Base-by-base conservation (phyloP, 2,888 invertebrate genomes). In the Amblyjoppa proteus region DNA sequence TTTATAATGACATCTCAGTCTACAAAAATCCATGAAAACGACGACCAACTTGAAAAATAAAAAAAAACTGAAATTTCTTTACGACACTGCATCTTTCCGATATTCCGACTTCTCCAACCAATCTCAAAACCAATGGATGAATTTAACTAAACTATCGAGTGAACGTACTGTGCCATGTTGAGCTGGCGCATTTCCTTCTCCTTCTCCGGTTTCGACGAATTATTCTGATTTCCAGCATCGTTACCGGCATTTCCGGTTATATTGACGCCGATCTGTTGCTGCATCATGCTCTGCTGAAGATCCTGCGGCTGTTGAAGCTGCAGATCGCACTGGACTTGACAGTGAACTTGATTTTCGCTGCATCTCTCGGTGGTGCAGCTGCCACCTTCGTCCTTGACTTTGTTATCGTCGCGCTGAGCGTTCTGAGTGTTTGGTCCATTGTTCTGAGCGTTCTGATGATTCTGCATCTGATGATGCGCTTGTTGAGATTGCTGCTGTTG, bases 391-490 rank as follows among this genome's bases (percentile, higher is more conserved):
- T 94, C 92, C 85, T 91, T 88, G 81, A 95, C 90, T 95, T 96
- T 91, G 94, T 95, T 85, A 94, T 95, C 38, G 71, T 94, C 92
- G 45, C 93, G 90, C 77, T 92, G 92, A 64, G 91, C 83, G 79
- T 85, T 92, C 58, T 91, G 93, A 38, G 89, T 88, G 56, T 89
- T 89, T 88, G 91, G 93, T 90, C 95, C 94, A 88, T 94, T 92
- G 89, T 94, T 94, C 91, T 95, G 95, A 51, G 93, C 90, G 88
- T 92, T 93, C 80, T 93, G 93, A 86, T 94, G 94, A 87, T 92
- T 93, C 84, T 92, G 92, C 90, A 93, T 92, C 87, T 94, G 94
- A 84, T 94, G 93, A 71, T 93, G 93, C 45, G 91, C 89, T 71
- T 92, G 92, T 76, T 92, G 90, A 31, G 90, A 88, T 53, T 92